Conservation (phyloP, 2,888 invertebrate genomes). For the Cactoblastis cactorum region DNA sequence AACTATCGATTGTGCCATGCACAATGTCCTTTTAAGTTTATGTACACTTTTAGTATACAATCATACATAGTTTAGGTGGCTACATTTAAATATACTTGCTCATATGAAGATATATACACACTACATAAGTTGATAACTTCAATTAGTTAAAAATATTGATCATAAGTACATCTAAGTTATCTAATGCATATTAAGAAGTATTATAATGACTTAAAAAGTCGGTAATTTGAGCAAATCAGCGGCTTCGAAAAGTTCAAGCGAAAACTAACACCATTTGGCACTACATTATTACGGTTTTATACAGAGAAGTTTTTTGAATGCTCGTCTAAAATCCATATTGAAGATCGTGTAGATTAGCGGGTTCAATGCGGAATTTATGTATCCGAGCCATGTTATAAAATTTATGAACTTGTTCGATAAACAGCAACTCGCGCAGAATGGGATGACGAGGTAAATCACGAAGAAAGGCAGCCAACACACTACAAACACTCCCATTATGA, state of each 20-base stretch:
- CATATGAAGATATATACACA: slow-evolving; percentile 5
- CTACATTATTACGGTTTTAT: slow-evolving; percentile 50
- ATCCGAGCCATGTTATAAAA: slow-evolving; percentile 96
- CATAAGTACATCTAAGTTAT: slow-evolving; percentile 1
- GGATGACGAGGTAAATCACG: slow-evolving; percentile 94
- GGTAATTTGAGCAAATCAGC: slow-evolving; percentile 66
- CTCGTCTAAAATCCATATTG: slow-evolving; percentile 94
- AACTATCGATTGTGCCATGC: slow-evolving; percentile 52
- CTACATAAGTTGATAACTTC: neutral
- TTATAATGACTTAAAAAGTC: slow-evolving; percentile 39
- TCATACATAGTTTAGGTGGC: neutral
- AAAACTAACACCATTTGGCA: slow-evolving; percentile 50
- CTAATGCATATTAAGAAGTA: neutral
- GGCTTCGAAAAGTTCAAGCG: slow-evolving; percentile 39
- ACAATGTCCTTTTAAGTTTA: slow-evolving; percentile 41
- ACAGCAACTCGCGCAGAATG: slow-evolving; percentile 91
- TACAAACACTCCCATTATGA: slow-evolving; percentile 98
- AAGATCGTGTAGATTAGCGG: slow-evolving; percentile 97
- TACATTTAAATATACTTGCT: neutral
- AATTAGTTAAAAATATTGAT: neutral
- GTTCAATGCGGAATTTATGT: slow-evolving; percentile 93
- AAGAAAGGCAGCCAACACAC: slow-evolving; percentile 99
- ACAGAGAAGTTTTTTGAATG: slow-evolving; percentile 87
- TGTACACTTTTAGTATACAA: slow-evolving; percentile 34
- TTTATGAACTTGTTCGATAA: slow-evolving; percentile 89